Evolutionary conservation across 2,113 vertebrate genomes (phyloP), one percentile per base, ranked within the genome.

Genomic region (Peucedramus taeniatus): DNA sequence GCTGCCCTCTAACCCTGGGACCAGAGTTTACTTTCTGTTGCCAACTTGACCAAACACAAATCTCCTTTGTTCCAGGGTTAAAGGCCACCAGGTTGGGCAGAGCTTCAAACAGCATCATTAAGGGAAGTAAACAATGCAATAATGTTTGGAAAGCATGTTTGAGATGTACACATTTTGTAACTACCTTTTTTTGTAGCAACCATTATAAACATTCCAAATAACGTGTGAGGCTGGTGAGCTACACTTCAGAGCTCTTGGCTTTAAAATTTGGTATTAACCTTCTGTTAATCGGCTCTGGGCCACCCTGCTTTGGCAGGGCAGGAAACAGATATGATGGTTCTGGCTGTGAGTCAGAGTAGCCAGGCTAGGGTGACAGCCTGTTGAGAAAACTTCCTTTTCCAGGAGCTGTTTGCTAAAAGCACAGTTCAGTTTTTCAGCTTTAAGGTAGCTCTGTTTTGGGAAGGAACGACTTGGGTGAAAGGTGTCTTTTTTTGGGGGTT

Each of bases 111-210:
- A 94, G 66, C 94, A 69, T 96, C 90, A 87, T 97, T 95, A 95
- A 97, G 97, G 97, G 98, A 97, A 97, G 96, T 40, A 93, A 95
- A 90, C 95, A 97, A 83, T 95, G 94, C 94, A 89, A 96, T 96
- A 96, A 90, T 75, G 90, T 97, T 94, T 96, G 94, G 95, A 94
- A 89, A 95, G 97, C 97, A 94, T 85, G 95, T 96, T 83, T 74
- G 94, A 97, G 96, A 89, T 96, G 96, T 95, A 95, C 56, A 97
- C 96, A 92, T 94, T 96, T 98, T 97, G 93, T 97, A 97, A 93
- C 81, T 80, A 90, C 83, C 91, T 95, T 88, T 94, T 95, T 96
- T 94, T 78, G 81, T 97, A 97, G 94, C 71, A 31, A 66, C 87
- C 89, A 60, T 97, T 96, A 90, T 92, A 79, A 96, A 96, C 96